Percentiles rank a stretch among this genome's conserved stretches.
These are phyloP conservation scores for Acipenser transmontanus DNA, from an alignment of 2,797 vertebrate species.

Conservation along the genomic window DNA sequence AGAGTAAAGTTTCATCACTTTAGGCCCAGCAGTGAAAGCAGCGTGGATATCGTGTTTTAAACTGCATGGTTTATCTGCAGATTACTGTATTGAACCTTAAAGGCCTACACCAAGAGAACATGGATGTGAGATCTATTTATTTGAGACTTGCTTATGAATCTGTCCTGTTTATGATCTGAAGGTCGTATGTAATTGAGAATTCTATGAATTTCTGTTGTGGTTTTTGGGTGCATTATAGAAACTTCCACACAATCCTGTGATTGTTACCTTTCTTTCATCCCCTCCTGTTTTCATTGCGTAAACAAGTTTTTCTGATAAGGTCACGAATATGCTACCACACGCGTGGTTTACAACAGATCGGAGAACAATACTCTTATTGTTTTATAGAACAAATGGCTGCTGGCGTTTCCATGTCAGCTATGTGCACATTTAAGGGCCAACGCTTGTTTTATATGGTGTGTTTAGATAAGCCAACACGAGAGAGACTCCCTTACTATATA, in stretches of 20 bases:
- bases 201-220: not conserved
- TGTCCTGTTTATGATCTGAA: no score
- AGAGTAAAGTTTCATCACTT: no score
- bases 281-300: constrained; percentile 7
- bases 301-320: constrained; percentile 14
- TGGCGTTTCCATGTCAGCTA: not conserved
- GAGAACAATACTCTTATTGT: constrained; percentile 8
- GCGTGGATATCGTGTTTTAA: no score
- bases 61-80: no score
- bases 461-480: not conserved
- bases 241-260: no score
- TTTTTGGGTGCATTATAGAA: not conserved
- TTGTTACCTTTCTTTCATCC: not conserved
- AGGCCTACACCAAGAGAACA: no score
- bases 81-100: no score
- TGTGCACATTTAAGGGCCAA: not conserved
- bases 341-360: not conserved
- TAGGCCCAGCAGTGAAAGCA: no score
- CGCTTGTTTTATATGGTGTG: not conserved
- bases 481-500: not conserved
- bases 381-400: constrained; percentile 2
- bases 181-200: no score
- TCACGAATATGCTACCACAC: not conserved
- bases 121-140: no score
- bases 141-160: no score